These are phyloP conservation scores for Porites lutea DNA, from an alignment of 64 coral and sea anemone genomes.

Conservation along the genomic window DNA sequence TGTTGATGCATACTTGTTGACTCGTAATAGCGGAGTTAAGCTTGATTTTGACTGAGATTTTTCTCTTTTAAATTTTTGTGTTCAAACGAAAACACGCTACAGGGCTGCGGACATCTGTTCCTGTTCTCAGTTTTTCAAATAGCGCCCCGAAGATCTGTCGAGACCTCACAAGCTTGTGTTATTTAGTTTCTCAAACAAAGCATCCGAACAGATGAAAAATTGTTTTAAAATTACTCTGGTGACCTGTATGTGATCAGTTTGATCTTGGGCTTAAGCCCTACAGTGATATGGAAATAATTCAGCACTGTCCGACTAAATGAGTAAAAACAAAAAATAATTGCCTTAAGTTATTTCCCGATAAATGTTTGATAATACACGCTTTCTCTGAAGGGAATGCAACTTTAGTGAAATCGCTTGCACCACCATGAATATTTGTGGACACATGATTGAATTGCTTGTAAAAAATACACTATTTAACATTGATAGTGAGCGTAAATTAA, in stretches of 20 bases:
- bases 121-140: not conserved
- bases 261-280: not conserved
- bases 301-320: not conserved
- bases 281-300: slow-evolving; percentile 13
- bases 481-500: slow-evolving; percentile 14
- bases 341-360: not conserved
- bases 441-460: slow-evolving; percentile 41
- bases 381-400: not conserved
- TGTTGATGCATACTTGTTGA: slow-evolving; percentile 30
- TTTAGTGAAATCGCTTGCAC: not conserved
- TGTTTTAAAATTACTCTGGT: slow-evolving; percentile 33
- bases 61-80: not conserved
- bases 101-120: slow-evolving; percentile 32
- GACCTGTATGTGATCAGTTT: slow-evolving; percentile 4
- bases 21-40: not conserved
- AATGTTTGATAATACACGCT: slow-evolving; percentile 38
- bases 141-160: slow-evolving; percentile 5
- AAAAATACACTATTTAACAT: slow-evolving; percentile 10
- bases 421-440: slow-evolving; percentile 9
- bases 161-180: not conserved
- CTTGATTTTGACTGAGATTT: not conserved
- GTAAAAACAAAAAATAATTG: slow-evolving; percentile 27
- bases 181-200: not conserved
- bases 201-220: slow-evolving; percentile 6
- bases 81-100: not conserved